These are phyloP conservation scores for Corydoras maculifer DNA, from an alignment of 2,113 vertebrate genomes.

Conservation along the genomic window DNA sequence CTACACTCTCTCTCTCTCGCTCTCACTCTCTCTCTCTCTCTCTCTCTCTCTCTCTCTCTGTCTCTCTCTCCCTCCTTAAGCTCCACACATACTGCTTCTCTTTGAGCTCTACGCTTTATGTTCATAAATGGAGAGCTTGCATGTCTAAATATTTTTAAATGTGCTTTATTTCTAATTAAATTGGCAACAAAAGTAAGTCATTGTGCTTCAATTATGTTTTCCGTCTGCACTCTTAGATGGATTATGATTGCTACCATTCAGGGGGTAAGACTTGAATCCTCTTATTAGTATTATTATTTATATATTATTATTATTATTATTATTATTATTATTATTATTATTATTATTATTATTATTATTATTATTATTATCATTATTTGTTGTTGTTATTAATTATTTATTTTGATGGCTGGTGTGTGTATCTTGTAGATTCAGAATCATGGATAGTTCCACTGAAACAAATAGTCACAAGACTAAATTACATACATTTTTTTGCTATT, in stretches of 20 bases:
- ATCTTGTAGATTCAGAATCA: conserved; percentile 18
- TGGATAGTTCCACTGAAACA: conserved; percentile 11
- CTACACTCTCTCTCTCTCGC: neutral
- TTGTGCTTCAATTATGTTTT: conserved; percentile 17
- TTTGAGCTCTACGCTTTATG: too few species aligned
- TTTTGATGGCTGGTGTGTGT: neutral
- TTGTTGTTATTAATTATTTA: neutral
- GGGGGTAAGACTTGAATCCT: conserved; percentile 15
- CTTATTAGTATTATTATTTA: neutral
- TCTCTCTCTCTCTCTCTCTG: neutral
- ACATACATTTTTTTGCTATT: too few species aligned
- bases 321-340: too few species aligned
- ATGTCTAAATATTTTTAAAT: too few species aligned
- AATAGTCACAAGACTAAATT: neutral
- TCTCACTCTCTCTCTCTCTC: neutral
- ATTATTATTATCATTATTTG: too few species aligned
- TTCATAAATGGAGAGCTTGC: too few species aligned
- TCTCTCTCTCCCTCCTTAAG: neutral
- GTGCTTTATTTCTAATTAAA: too few species aligned
- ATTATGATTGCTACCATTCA: neutral
- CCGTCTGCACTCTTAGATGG: neutral
- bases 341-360: too few species aligned
- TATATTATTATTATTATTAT: neutral
- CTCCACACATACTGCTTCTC: too few species aligned
- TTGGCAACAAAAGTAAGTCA: neutral